Evolutionary conservation across 64 coral and sea anemone species (phyloP), one percentile per base, ranked within the genome.

Genomic region (Montipora sp.): DNA sequence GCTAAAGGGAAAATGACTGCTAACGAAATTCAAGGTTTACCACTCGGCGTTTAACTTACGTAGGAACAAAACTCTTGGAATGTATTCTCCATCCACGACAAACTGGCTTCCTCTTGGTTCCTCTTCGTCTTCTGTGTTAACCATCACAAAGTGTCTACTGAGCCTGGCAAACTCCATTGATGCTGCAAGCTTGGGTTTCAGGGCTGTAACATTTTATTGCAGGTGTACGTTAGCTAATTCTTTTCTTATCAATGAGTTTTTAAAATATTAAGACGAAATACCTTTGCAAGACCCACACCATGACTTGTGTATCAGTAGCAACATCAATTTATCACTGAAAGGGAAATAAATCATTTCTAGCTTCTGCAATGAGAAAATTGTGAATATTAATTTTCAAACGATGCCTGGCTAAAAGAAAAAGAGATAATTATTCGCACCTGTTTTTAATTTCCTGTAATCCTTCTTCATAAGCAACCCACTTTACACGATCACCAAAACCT

Each of bases 131-230:
- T 94, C 92, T 48, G 80, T 83, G 67, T 96, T 96, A 3, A 94
- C 95, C 95, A 96, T 94, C 65, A 96, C 95, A 53, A 96, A 96
- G n/a, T 88, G 90, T 72, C 93, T 96, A 60, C 95, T 96, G 81
- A 96, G 78, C 67, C 94, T 80, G 5, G 80, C 91, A 68, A 96
- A 94, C 58, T 80, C 77, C 57, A 77, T 48, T 72, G 92, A 90
- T 22, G 9, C 89, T 4, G 95, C 95, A n/a, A 96, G 83, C 70
- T 94, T 75, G n/a, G 95, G 95, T 61, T 96, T 96, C 8, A 96
- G 69, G 27, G 80, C 95, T 96, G 71, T 9, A 24, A 76, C 49
- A 49, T 49, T 14, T 44, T 20, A 49, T 12, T 13, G 3, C 7
- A n/a, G 3, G 49, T 8, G 9, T 80, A 36, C 36, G 36, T 36